phyloP scores from a whole-genome alignment of 1,140 invertebrate genomes.

The Hermatobates lingyangjiaoensis region DNA sequence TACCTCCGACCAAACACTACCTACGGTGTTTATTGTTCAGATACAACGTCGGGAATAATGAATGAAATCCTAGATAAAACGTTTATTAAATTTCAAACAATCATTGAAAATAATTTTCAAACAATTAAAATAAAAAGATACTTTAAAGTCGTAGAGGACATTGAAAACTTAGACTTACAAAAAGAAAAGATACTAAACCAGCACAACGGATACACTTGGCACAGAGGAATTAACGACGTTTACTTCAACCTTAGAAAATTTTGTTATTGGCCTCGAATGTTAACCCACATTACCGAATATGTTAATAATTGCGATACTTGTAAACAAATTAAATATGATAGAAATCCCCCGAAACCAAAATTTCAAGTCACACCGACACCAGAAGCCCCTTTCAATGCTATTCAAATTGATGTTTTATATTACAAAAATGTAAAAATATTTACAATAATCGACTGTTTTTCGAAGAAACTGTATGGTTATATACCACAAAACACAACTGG shows the following conservation, averaged over 20 bases:
- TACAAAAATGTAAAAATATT: background rate
- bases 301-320: conserved; percentile 2
- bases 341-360: background rate
- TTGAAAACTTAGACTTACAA: background rate
- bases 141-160: background rate
- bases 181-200: background rate
- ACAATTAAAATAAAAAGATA: background rate
- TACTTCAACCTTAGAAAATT: background rate
- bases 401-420: background rate
- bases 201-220: conserved; percentile 1
- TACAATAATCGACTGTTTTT: conserved; percentile 2
- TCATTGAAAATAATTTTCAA: background rate
- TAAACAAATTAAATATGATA: conserved; percentile 4
- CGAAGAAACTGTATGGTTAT: conserved; percentile 2
- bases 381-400: background rate
- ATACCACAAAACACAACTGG: background rate
- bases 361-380: conserved; percentile 2
- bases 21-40: conserved; percentile 4
- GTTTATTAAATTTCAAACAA: background rate
- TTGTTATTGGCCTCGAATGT: conserved; percentile 4
- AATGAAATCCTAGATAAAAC: conserved; percentile 1
- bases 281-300: background rate
- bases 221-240: conserved; percentile 1
- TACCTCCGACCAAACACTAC: conserved; percentile 1
- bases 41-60: background rate